Evolutionary conservation across 2,113 vertebrate species (phyloP), one percentile per base, ranked within the genome.

Genomic region (Mesembrinibis cayennensis): DNA sequence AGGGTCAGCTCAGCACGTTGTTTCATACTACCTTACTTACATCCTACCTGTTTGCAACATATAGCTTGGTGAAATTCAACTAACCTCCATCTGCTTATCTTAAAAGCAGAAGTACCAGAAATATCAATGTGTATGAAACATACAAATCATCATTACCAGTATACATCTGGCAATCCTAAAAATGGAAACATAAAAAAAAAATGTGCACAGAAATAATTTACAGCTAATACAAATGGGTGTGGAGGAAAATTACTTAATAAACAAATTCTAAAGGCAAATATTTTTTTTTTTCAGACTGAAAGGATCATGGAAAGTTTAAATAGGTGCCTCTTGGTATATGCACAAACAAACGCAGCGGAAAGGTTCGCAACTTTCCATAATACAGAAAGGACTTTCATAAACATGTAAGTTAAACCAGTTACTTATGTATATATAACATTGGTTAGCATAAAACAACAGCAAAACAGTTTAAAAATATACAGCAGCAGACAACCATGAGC

Each of bases 111-210:
- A 94, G 44, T 44, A 65, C 32, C n/a, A 89, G 74, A 87, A 93
- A 69, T 90, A 82, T 45, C 73, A 42, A 10, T 29, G n/a, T 40
- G 16, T 71, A 38, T 72, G n/a, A 91, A 87, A 87, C 20, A 40
- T 36, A 58, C 40, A 63, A 88, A 74, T 79, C 50, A 45, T 70
- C 44, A 91, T 93, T 71, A 50, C 52, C 72, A 44, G 21, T 45
- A 29, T 29, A 14, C 50, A 92, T 81, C 74, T 93, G 90, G 22
- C n/a, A 88, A 83, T 92, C 22, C 63, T 95, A 82, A 93, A 95
- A 87, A 15, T 1, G 12, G 83, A 80, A 92, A n/a, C 44, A 61
- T 40, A 36, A 76, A 78, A 29, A 29, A 52, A 50, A 63, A 55
- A 7, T 9, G 20, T 49, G 20, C 49, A 18, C 8, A 52, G 70